Evolutionary conservation across 2,888 invertebrate species (phyloP), one percentile per base, ranked within the genome.

Genomic region (Holacanthella duospinosa): DNA sequence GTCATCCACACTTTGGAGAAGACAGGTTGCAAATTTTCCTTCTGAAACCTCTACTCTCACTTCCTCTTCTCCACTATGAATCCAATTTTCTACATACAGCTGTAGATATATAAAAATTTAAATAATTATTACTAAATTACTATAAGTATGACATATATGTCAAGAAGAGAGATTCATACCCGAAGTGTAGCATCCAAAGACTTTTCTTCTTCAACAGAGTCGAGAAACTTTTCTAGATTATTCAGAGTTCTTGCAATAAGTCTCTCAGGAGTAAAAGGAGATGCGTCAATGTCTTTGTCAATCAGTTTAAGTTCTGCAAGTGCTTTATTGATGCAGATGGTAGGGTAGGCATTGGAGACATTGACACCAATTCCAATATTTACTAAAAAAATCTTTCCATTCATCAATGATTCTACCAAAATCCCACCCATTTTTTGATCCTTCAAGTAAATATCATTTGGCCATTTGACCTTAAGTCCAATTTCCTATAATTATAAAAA

Each of bases 361-460:
- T 80, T 80, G 43, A 80, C 73, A 1, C 80, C 80, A 70, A 77
- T 76, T 29, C 91, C 90, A 67, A 89, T 82, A 76, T 88, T 87
- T 56, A 89, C 82, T 64, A 87, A 66, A 2, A 75, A 74, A 12
- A 67, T 63, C 29, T 70, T 66, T 65, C 74, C 71, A 29, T 68
- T 68, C 1, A 86, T 77, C 60, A 81, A 80, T 29, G 87, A 86
- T 28, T 83, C 85, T 1, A 91, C 86, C n/a, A 92, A 78, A 29
- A 93, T 82, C 29, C 97, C 96, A 53, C 96, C 96, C 68, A 97
- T 83, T 81, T 97, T 97, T 21, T 83, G 82, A 29, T 85, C 83
- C 60, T 88, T 86, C 64, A 84, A 83, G 77, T 95, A 96, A 66
- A 97, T 85, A 78, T 97, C 97, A 77, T 97, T 97, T 16, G 97